phyloP scores from a whole-genome alignment of 2,797 vertebrate species.

The Erethizon dorsatum region DNA sequence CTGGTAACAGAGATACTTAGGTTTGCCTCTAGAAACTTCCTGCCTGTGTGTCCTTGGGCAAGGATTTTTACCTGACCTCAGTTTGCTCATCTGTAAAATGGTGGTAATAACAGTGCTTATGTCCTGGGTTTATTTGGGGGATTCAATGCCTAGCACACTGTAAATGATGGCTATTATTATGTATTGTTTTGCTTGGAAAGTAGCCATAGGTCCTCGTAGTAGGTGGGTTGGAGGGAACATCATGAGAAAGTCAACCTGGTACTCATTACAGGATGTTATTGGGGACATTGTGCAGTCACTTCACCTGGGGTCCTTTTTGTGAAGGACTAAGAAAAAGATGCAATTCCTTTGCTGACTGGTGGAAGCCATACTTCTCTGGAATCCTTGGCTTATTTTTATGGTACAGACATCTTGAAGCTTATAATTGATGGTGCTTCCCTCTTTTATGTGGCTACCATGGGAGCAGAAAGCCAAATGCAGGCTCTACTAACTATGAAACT shows the following conservation, averaged over 20 bases:
- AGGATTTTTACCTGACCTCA: conserved; percentile 31
- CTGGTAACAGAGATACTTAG: not conserved
- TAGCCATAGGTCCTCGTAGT: not conserved
- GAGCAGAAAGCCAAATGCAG: conserved; percentile 64
- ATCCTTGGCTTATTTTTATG: conserved; percentile 68
- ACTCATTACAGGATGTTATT: not conserved
- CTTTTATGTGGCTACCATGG: conserved; percentile 64
- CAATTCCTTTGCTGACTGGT: conserved; percentile 39
- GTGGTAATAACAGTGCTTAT: conserved; percentile 16
- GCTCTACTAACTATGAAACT: conserved; percentile 11
- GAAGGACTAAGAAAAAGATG: conserved; percentile 7
- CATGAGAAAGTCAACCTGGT: not conserved
- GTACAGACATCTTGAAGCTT: conserved; percentile 56
- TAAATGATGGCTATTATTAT: conserved; percentile 18
- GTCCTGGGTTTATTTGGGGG: conserved; percentile 8
- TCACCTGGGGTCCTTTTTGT: conserved; percentile 2
- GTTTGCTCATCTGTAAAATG: conserved; percentile 59
- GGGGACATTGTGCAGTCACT: not conserved
- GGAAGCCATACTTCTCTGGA: conserved; percentile 57
- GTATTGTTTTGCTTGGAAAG: conserved; percentile 64
- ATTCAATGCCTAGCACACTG: not conserved
- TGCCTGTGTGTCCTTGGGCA: not conserved
- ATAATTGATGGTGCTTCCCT: conserved; percentile 66
- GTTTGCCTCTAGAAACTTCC: not conserved
- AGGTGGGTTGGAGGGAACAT: conserved; percentile 15